Percentiles rank a stretch among this genome's conserved stretches.
Evolutionary conservation across 2,797 vertebrate species (phyloP).

Genomic region (Silurus lanzhouensis): DNA sequence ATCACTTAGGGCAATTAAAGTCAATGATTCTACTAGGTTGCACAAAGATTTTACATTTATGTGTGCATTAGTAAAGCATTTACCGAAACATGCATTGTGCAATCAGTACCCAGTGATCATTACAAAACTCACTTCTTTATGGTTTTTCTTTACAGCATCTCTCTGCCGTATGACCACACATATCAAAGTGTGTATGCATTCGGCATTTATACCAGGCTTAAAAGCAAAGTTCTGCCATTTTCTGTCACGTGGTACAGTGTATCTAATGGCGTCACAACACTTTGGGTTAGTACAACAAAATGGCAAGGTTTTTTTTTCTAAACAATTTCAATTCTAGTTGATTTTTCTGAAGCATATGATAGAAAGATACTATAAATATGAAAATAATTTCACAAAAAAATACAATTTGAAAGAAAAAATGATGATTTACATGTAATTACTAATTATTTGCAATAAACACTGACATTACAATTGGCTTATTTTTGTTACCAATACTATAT

Average conservation of each 20-base stretch:
- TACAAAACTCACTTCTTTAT: neutral
- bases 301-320: neutral
- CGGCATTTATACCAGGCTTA: constrained; percentile 74
- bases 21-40: neutral
- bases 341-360: neutral
- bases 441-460: neutral
- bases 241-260: constrained; percentile 74
- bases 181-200: constrained; percentile 76
- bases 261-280: constrained; percentile 62
- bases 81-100: neutral
- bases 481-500: no score
- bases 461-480: neutral
- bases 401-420: no score
- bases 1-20: neutral
- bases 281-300: constrained; percentile 70
- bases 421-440: neutral
- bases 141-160: constrained; percentile 64
- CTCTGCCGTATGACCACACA: constrained; percentile 79
- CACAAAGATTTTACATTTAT: neutral
- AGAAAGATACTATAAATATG: neutral
- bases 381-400: neutral
- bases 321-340: neutral
- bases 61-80: neutral
- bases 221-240: constrained; percentile 73
- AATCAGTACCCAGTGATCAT: neutral